Conservation (phyloP, 2,888 invertebrate genomes). For the Elegia similella region DNA sequence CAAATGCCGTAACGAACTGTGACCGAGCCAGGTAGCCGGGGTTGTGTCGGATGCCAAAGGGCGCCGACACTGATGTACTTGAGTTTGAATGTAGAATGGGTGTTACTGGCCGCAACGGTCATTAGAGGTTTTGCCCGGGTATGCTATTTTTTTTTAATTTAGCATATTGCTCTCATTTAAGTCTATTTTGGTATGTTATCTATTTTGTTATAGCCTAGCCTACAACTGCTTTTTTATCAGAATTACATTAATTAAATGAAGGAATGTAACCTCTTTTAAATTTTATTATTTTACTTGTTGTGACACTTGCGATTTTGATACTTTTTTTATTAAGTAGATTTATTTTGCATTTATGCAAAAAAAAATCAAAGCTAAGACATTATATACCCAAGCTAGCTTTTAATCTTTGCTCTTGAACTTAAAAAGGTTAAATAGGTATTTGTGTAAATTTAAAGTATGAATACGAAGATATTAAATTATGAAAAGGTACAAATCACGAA, state of each 20-base stretch:
- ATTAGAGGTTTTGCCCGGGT: constrained; percentile 4
- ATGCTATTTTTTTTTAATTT: background rate
- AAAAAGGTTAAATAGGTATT: no score
- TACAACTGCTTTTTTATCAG: no score
- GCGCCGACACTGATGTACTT: constrained; percentile 26
- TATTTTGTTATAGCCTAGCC: background rate
- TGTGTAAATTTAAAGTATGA: background rate
- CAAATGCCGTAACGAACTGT: constrained; percentile 74
- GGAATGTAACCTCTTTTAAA: no score
- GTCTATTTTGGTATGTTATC: background rate
- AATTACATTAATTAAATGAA: no score
- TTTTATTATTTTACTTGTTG: no score
- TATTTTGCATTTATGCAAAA: background rate
- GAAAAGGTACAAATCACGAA: constrained; percentile 24
- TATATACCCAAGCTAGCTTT: no score
- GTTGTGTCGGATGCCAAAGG: constrained; percentile 47
- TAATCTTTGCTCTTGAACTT: no score
- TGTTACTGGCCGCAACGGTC: constrained; percentile 14
- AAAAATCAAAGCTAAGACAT: no score
- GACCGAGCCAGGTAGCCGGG: constrained; percentile 41
- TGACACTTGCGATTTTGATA: no score
- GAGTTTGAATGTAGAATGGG: constrained; percentile 12
- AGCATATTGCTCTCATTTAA: no score
- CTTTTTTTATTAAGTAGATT: background rate
- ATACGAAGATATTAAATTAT: constrained; percentile 12